These are phyloP conservation scores for Cochlearius cochlearius DNA, from an alignment of 2,113 vertebrate species.

Conservation along the genomic window DNA sequence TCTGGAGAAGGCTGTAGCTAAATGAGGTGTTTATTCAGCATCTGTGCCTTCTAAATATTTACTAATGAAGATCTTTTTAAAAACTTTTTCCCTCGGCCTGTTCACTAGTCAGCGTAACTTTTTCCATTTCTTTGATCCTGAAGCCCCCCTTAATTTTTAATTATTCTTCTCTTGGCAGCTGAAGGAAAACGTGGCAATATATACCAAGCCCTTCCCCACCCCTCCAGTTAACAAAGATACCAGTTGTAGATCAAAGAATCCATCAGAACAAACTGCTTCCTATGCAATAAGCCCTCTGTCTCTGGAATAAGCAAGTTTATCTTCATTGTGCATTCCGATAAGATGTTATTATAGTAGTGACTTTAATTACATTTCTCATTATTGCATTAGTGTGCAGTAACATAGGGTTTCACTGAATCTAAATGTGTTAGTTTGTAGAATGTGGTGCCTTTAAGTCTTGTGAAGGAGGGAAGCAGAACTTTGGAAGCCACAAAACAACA, in stretches of 20 bases:
- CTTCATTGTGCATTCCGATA: slow-evolving; percentile 71
- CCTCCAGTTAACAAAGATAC: slow-evolving; percentile 45
- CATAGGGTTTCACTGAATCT: slow-evolving; percentile 47
- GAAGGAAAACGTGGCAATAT: not conserved
- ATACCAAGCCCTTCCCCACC: not conserved
- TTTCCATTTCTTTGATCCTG: slow-evolving; percentile 35
- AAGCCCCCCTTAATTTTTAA: slow-evolving; percentile 18
- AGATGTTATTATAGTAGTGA: slow-evolving; percentile 66
- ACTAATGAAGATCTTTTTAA: slow-evolving; percentile 6
- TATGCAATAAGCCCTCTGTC: slow-evolving; percentile 63
- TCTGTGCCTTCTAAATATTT: slow-evolving; percentile 60
- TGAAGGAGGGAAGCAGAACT: not conserved
- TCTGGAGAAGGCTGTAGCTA: slow-evolving; percentile 10
- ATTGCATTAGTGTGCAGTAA: slow-evolving; percentile 63
- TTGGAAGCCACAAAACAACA: not conserved
- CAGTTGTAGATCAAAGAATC: slow-evolving; percentile 30
- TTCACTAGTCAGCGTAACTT: not conserved
- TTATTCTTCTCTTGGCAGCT: slow-evolving; percentile 26
- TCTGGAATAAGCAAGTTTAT: slow-evolving; percentile 68
- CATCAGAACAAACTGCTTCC: slow-evolving; percentile 61
- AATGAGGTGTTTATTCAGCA: slow-evolving; percentile 49
- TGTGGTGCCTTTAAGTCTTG: slow-evolving; percentile 65
- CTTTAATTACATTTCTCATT: slow-evolving; percentile 70
- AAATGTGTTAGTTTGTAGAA: slow-evolving; percentile 52
- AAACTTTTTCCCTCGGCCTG: not conserved